Evolutionary conservation across 2,888 invertebrate species (phyloP), one percentile per base, ranked within the genome.

Genomic region (Blomia tropicalis): DNA sequence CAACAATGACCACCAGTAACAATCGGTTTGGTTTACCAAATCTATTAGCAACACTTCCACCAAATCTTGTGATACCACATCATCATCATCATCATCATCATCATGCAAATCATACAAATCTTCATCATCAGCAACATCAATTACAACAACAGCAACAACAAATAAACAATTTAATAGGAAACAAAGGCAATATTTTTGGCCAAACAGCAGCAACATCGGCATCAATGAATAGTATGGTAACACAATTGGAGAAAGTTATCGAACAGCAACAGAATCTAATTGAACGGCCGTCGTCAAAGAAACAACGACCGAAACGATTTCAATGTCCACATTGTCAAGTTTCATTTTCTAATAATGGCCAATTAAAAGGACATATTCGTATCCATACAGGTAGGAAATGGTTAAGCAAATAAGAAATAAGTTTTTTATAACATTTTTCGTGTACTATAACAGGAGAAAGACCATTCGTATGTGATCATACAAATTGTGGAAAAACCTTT

Each of bases 291-390:
- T 14, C 11, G 27, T n/a, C n/a, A n/a, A 59, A 59, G 23, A 67
- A 67, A 61, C 74, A 73, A 58, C 66, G 75, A 44, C 74, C 75
- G 1, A 75, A 75, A 66, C 69, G 72, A 63, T 75, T 74, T 66
- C 70, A 71, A 23, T 75, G 75, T 66, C 73, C 87, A 0, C 84
- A 87, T 70, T 91, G 90, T 71, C 82, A 86, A 69, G 87, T 88
- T 0, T 88, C 87, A 0, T 90, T 91, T 73, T 88, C 88, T n/a
- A 91, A 90, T 73, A 90, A 89, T 73, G 90, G 90, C 0, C 90
- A 91, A 70, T 76, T 91, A 0, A 87, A 86, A 73, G 90, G 90
- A 19, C 90, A 91, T 71, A 81, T 88, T 19, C 77, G 90, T 63
- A 90, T 89, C 62, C 90, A 90, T 71, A 89, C 89, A 41, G 89